Percentiles rank a stretch among this genome's conserved stretches.
Evolutionary conservation across 2,888 invertebrate species (phyloP).

Genomic region (Leptopilina drosophilae): DNA sequence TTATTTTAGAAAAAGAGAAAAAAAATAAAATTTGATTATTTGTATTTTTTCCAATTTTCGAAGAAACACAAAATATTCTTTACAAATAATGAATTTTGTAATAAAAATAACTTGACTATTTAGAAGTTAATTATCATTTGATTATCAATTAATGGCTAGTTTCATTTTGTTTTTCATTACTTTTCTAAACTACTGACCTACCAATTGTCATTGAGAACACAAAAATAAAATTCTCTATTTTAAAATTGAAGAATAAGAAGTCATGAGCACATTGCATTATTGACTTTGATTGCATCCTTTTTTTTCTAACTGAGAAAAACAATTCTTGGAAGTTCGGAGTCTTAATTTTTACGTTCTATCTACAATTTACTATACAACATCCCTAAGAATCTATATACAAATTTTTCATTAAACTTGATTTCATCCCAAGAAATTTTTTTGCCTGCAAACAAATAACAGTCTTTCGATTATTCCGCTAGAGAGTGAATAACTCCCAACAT

Average conservation of each 20-base stretch:
- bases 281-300: constrained; percentile 11
- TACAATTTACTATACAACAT: constrained; percentile 13
- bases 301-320: background rate
- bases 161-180: background rate
- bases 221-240: background rate
- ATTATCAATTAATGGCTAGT: constrained; percentile 30
- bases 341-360: constrained; percentile 2
- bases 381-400: constrained; percentile 17
- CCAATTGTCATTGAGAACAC: background rate
- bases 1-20: too few relatives aligned
- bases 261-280: constrained; percentile 13
- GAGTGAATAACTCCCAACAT: background rate
- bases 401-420: background rate
- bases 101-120: background rate
- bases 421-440: background rate
- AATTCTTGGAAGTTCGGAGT: constrained; percentile 9
- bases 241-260: background rate
- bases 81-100: background rate
- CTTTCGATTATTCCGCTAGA: background rate
- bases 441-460: constrained; percentile 12
- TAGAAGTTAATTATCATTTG: constrained; percentile 13
- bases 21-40: too few relatives aligned
- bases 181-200: background rate
- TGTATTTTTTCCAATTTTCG: too few relatives aligned
- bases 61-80: too few relatives aligned